A percentile compares a stretch with the other conserved stretches of the same genome.
Evolutionary conservation across 2,113 vertebrate genomes (phyloP).

Genomic region (Neopipo cinnamomea): DNA sequence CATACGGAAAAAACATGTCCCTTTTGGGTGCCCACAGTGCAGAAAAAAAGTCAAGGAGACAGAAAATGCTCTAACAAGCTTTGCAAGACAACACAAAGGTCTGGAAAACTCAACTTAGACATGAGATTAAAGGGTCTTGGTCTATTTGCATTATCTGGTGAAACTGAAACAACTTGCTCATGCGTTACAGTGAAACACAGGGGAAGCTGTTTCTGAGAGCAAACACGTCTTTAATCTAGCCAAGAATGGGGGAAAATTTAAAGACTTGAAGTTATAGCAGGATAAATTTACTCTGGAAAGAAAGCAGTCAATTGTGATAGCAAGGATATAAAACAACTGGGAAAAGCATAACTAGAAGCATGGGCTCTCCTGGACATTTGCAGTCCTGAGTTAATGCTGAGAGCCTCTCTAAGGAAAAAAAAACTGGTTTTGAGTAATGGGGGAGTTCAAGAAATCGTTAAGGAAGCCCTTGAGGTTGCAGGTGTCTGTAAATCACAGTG

Average conservation of each 20-base stretch:
- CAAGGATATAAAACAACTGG: neutral
- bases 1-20: neutral
- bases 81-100: neutral
- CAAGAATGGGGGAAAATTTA: neutral
- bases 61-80: neutral
- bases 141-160: neutral
- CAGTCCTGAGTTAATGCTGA: neutral
- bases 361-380: neutral
- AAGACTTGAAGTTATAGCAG: neutral
- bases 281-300: constrained; percentile 16
- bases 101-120: neutral
- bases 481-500: neutral
- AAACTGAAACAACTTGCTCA: neutral
- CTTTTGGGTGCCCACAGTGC: neutral
- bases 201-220: neutral
- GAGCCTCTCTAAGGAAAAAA: neutral
- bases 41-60: neutral
- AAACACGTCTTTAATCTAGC: neutral
- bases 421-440: neutral
- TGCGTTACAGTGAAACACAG: neutral
- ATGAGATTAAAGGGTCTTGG: neutral
- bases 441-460: neutral
- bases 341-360: neutral
- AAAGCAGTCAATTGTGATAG: neutral
- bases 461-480: neutral